Conservation (phyloP, 1,140 invertebrate genomes). For the Daktulosphaira vitifoliae region DNA sequence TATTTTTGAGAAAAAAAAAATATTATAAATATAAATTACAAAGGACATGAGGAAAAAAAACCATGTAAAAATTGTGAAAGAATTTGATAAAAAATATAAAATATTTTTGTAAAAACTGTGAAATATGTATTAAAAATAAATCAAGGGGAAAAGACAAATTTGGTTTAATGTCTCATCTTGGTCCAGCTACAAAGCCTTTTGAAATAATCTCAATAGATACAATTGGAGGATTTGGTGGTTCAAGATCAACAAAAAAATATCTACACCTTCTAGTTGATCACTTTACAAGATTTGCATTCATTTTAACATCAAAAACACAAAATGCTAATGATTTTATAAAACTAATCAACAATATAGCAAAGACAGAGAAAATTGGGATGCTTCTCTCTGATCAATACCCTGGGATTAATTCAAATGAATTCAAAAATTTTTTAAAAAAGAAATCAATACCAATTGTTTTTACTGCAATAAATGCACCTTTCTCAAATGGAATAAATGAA, state of each 20-base stretch:
- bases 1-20: neutral
- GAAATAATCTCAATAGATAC: conserved; percentile 40
- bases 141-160: conserved; percentile 38
- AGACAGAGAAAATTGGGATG: too few relatives aligned
- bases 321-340: conserved; percentile 10
- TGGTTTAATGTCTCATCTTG: conserved; percentile 39
- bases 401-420: too few relatives aligned
- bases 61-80: conserved; percentile 24
- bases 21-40: neutral
- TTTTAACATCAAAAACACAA: too few relatives aligned
- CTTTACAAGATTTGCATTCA: too few relatives aligned
- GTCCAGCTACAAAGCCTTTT: too few relatives aligned
- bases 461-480: too few relatives aligned
- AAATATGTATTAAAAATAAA: conserved; percentile 42
- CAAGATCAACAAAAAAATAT: conserved; percentile 37
- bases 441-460: too few relatives aligned
- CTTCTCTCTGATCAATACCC: too few relatives aligned
- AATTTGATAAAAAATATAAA: conserved; percentile 37
- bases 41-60: conserved; percentile 3
- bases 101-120: conserved; percentile 41
- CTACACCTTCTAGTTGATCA: too few relatives aligned
- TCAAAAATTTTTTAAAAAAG: too few relatives aligned
- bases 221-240: conserved; percentile 38
- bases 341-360: conserved; percentile 27
- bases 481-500: too few relatives aligned